Percentiles rank a stretch among this genome's conserved stretches.
phyloP scores from a whole-genome alignment of 1,140 invertebrate genomes.

The Callitettix versicolor region DNA sequence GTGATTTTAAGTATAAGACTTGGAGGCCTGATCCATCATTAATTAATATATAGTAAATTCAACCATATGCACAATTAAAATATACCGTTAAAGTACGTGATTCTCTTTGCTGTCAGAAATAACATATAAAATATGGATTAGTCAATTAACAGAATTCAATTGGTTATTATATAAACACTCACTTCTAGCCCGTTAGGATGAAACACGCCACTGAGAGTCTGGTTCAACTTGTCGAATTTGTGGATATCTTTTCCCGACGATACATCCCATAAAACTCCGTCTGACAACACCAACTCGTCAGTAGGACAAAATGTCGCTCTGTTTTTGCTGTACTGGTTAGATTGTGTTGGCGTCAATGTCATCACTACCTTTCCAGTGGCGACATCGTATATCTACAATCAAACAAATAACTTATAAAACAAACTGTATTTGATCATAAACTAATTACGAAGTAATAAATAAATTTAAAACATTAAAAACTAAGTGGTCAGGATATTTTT shows the following conservation, averaged over 20 bases:
- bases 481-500: too few relatives aligned
- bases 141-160: too few relatives aligned
- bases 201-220: constrained; percentile 88
- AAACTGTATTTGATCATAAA: background rate
- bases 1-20: too few relatives aligned
- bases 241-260: constrained; percentile 78
- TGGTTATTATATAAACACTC: too few relatives aligned
- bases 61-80: too few relatives aligned
- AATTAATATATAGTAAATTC: too few relatives aligned
- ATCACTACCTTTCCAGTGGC: constrained; percentile 63
- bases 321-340: constrained; percentile 90
- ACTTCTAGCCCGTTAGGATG: constrained; percentile 94
- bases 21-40: too few relatives aligned
- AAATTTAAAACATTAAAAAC: constrained; percentile 6
- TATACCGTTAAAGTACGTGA: too few relatives aligned
- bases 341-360: constrained; percentile 64
- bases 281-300: constrained; percentile 87
- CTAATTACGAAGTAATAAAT: background rate
- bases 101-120: too few relatives aligned
- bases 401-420: constrained; percentile 18
- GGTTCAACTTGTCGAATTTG: constrained; percentile 96
- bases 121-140: too few relatives aligned
- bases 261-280: constrained; percentile 95
- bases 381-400: constrained; percentile 77
- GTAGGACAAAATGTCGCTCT: constrained; percentile 86